A percentile compares a stretch with the other conserved stretches of the same genome.
These are phyloP conservation scores for Cryptops parisi DNA, from an alignment of 2,888 invertebrate genomes.

Conservation along the genomic window DNA sequence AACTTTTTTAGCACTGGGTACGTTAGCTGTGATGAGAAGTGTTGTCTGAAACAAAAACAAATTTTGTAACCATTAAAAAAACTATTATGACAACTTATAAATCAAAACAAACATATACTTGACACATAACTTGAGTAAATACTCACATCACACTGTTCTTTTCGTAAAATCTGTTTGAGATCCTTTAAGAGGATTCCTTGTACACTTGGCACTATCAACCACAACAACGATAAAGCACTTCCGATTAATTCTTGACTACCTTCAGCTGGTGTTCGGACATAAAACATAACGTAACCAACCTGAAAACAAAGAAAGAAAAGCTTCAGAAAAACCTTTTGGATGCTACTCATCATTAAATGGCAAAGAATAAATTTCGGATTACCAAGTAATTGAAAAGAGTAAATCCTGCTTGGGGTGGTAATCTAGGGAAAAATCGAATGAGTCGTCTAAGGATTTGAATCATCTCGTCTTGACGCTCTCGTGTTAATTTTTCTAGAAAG, in stretches of 20 bases:
- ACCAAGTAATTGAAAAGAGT: conserved; percentile 94
- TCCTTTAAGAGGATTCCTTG: conserved; percentile 99
- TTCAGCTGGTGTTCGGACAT: conserved; percentile 90
- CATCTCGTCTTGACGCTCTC: conserved; percentile 87
- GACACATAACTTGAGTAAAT: no score
- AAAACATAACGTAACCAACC: conserved; percentile 98
- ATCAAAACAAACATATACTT: conserved; percentile 13
- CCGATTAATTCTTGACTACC: conserved; percentile 89
- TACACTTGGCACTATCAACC: conserved; percentile 98
- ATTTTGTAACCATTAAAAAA: background rate
- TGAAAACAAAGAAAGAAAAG: conserved; percentile 20
- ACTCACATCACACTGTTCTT: conserved; percentile 90
- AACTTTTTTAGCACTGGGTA: conserved; percentile 97
- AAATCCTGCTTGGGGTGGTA: conserved; percentile 96
- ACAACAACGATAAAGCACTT: conserved; percentile 82
- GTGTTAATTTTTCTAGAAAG: conserved; percentile 84
- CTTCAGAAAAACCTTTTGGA: background rate
- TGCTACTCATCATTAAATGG: background rate
- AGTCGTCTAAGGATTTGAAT: conserved; percentile 80
- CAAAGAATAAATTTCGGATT: conserved; percentile 16
- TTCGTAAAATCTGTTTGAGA: conserved; percentile 91
- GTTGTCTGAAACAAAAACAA: conserved; percentile 45
- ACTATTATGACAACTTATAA: no score
- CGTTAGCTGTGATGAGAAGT: conserved; percentile 92
- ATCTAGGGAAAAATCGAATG: conserved; percentile 76